Base-by-base conservation (phyloP, 1,140 invertebrate genomes). In the Saccostrea glomerata region DNA sequence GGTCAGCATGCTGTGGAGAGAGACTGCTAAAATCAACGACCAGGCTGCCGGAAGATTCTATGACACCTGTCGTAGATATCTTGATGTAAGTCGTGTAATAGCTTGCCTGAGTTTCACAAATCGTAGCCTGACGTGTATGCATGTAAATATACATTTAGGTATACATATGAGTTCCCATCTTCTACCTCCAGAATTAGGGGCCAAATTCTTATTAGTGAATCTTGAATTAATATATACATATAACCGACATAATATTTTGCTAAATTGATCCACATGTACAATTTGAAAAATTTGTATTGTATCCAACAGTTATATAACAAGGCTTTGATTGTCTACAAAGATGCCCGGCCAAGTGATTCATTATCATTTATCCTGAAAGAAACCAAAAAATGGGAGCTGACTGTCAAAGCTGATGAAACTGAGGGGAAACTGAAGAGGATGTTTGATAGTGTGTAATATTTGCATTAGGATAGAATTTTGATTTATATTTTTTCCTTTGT, bases 231-330 rank as follows among this genome's bases (percentile, higher is more conserved):
- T 47, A n/a, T n/a, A n/a, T n/a, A 47, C 47, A 36, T 36, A 36
- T 36, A n/a, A n/a, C n/a, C 30, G 6, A 9, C 9, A 47, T 47
- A 47, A 6, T 7, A n/a, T 7, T 47, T 47, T 47, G 47, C 5
- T 47, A 47, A 47, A 9, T 5, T 2, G 47, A 47, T 9, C 47
- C 0, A 47, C 47, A 47, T 47, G 47, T 47, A 47, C 47, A 82
- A 47, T 47, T 54, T 12, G 30, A 40, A 2, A 20, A 2, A 36
- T 25, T 84, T 84, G 23, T 12, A 20, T 84, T 84, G 84, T 82
- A 36, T 88, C 15, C n/a, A 6, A 63, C 70, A 93, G 92, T 88
- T 91, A 17, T 93, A 92, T 86, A 92, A 93, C 84, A 88, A 89
- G 36, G 87, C 92, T 11, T 63, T 93, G 30, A 87, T 92, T 17